phyloP scores from a whole-genome alignment of 2,888 invertebrate species.

The Tethea ocularis region DNA sequence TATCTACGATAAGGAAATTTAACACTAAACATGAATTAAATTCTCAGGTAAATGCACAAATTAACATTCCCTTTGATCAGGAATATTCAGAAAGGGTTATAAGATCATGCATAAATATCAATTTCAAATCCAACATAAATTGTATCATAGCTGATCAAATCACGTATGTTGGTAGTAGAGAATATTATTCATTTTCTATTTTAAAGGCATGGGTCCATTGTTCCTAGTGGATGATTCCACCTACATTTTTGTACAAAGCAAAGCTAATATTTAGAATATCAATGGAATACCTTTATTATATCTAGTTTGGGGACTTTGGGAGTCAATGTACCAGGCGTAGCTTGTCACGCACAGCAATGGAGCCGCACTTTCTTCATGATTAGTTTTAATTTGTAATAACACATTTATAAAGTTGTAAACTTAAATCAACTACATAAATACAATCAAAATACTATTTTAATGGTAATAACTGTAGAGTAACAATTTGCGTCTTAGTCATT shows the following conservation, averaged over 20 bases:
- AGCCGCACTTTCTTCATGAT: no score
- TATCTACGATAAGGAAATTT: not conserved
- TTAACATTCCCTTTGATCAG: not conserved
- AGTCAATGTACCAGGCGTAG: no score
- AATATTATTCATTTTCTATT: no score
- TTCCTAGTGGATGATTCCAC: no score
- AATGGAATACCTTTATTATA: no score
- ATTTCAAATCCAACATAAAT: not conserved
- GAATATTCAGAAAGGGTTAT: no score
- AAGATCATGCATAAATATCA: not conserved
- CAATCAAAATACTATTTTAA: slow-evolving; percentile 1
- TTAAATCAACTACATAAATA: not conserved
- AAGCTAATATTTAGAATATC: no score
- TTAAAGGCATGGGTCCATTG: no score
- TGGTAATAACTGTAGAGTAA: slow-evolving; percentile 7
- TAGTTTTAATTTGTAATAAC: not conserved
- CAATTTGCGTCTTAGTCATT: slow-evolving; percentile 55
- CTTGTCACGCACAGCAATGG: no score
- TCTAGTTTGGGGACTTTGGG: no score
- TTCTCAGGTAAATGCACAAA: not conserved
- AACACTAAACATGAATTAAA: not conserved
- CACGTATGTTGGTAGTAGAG: not conserved
- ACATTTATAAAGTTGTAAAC: not conserved
- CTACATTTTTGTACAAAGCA: no score
- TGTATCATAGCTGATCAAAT: no score